phyloP scores from a whole-genome alignment of 2,797 vertebrate species.

The Staurois parvus region DNA sequence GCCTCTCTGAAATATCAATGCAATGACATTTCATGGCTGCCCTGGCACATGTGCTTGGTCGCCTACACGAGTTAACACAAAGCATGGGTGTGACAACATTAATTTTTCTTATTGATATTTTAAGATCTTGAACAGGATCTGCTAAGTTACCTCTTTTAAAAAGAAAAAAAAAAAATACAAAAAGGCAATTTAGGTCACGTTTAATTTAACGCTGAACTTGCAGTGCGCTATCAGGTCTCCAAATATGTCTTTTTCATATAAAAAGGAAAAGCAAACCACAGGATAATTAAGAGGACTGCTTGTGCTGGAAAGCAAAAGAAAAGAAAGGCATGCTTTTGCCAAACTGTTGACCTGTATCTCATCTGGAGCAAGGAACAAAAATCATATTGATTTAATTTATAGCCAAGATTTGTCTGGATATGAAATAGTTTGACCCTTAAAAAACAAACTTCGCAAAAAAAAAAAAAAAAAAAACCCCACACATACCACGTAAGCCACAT shows the following conservation, averaged over 20 bases:
- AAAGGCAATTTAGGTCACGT: constrained; percentile 1
- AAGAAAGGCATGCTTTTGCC: neutral
- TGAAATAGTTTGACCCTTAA: neutral
- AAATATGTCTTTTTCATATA: neutral
- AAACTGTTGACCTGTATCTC: constrained; percentile 30
- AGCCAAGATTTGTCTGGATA: neutral
- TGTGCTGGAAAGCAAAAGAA: constrained; percentile 18
- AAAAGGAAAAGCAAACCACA: constrained; percentile 40
- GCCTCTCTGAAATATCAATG: no score
- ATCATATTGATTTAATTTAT: constrained; percentile 42
- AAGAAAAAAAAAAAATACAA: neutral
- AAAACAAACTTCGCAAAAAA: neutral
- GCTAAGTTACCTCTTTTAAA: neutral
- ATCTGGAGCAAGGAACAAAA: constrained; percentile 34
- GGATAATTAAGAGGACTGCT: constrained; percentile 6
- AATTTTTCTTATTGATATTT: no score
- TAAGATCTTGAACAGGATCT: no score
- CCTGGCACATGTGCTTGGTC: no score
- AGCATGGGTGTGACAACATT: no score
- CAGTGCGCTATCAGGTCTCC: no score
- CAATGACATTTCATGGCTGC: no score
- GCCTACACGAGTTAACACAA: no score
- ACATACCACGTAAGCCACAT: neutral
- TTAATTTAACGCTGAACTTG: constrained; percentile 13
- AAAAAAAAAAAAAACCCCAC: neutral